Base-by-base conservation (phyloP, 1,140 invertebrate genomes). In the Belonocnema kinseyi region DNA sequence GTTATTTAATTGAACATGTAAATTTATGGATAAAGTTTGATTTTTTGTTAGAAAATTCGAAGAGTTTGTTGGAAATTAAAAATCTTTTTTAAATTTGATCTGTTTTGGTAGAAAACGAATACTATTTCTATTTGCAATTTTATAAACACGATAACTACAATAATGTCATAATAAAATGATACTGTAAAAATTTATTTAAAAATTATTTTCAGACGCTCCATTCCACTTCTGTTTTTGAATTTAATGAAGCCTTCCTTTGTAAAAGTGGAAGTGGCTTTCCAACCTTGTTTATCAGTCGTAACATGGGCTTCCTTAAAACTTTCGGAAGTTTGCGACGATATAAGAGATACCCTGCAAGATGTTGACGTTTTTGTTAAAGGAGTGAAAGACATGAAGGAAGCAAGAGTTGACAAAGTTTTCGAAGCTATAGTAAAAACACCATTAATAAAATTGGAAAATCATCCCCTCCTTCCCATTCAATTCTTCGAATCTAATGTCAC, bases 241-340 rank as follows among this genome's bases (percentile, higher is more conserved):
- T 87, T 97, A 73, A 93, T 96, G 88, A 93, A 94, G 50, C 93
- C 94, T 21, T 93, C 94, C 76, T 88, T 96, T 10, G 90, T 94
- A 72, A 94, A 95, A 89, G 86, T 96, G 71, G 94, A 95, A 73
- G 91, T 93, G 46, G 92, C 93, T 10, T 94, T 97, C 79, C 94
- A 95, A 85, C 95, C 96, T 2, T 96, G 95, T 11, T 87, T 97
- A 6, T 95, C 95, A 0, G 93, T 93, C 1, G 93, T 97, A 17
- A 96, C 95, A 0, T 98, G 97, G 97, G 94, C 95, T 4, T 97
- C 96, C 0, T 91, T 95, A 54, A 94, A 95, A 80, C 94, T 96
- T 66, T 89, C 93, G 0, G 90, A 95, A 46, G 94, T 94, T 80
- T 94, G 94, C 74, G 88, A 92, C 4, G 90, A 93, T 79, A 92